Evolutionary conservation across 2,888 invertebrate species (phyloP), one percentile per base, ranked within the genome.

Genomic region (Orthosia cruda): DNA sequence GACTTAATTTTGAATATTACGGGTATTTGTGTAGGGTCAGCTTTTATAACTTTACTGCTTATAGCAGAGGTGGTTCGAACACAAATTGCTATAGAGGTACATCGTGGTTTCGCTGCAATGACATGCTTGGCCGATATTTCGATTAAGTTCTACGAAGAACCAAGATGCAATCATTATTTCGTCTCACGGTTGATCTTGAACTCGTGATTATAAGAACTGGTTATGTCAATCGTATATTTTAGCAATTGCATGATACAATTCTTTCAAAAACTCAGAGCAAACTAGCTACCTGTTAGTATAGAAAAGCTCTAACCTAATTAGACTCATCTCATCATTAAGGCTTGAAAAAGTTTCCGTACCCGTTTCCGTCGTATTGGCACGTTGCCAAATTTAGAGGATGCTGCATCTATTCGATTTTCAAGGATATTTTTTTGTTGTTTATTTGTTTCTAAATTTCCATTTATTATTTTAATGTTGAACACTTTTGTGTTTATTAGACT

Each of bases 61-160:
- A 49, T 20, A 1, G 13, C 4, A 40, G n/a, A 13, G 4, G 18
- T 2, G 5, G 11, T 47, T 54, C 3, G 15, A 49, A 20, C 12
- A 62, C 5, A 40, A 61, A 32, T 76, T 47, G 16, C 45, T 55
- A 9, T 11, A 2, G 13, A 45, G 11, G 52, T 54, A 16, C 13
- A 26, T 18, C 40, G 11, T 4, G n/a, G 55, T 52, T 12, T 12
- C 47, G n/a, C 23, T 45, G 45, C 55, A 76, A 66, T 81, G 52
- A 47, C 67, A 81, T 13, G 77, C 55, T 81, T 66, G 18, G 3
- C 18, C n/a, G 61, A 23, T 26, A 75, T 75, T 20, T 61, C 55
- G 72, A 77, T 78, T 26, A 52, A 55, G 20, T 77, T 15, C 9
- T 45, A 20, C 40, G 12, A 50, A 45, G 20, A 50, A n/a, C 3